Evolutionary conservation across 37 sponge, comb jelly and placozoan genomes (phyloP), one percentile per base, ranked within the genome.

Genomic region (Hexactinellida sp.): DNA sequence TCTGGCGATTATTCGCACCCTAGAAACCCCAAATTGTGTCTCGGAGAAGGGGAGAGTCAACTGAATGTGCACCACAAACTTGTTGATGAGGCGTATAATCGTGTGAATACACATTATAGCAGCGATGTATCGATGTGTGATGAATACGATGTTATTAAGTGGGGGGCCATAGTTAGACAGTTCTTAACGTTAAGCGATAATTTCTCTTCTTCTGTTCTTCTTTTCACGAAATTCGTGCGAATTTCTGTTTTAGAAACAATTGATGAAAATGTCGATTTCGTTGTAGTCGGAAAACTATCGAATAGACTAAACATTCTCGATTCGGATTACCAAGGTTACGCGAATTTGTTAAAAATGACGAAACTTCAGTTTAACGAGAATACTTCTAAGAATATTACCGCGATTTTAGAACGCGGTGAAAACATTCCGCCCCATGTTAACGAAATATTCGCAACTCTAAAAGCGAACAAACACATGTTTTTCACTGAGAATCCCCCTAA

Each of bases 1-100:
- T 63, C 76, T n/a, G 76, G 76, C 32, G 76, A 63, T 1, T 63
- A 63, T n/a, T 10, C 76, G 30, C 76, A n/a, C 76, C 76, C 76
- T 63, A 63, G 76, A 28, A 63, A 63, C 76, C 76, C 76, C 5
- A 63, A 63, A 63, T 21, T 63, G 76, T 28, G 13, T 28, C 76
- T 63, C 30, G 34, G 76, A 63, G 76, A 63, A n/a, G 76, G 76
- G 5, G 76, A 32, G 34, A 63, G 76, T 63, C 76, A 63, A 63
- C 76, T 63, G 34, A 63, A 63, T 28, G 76, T 63, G 19, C 76
- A 63, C 5, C 76, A 63, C 30, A 10, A 23, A n/a, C 76, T 21
- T 21, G 76, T 63, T 10, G 76, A 63, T 7, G 32, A 63, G 34
- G 76, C 76, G 5, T 63, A 32, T 63, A 28, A 63, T n/a, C 21